Conservation (phyloP, 1,140 invertebrate species). For the Pseudomyrmex concolor region DNA sequence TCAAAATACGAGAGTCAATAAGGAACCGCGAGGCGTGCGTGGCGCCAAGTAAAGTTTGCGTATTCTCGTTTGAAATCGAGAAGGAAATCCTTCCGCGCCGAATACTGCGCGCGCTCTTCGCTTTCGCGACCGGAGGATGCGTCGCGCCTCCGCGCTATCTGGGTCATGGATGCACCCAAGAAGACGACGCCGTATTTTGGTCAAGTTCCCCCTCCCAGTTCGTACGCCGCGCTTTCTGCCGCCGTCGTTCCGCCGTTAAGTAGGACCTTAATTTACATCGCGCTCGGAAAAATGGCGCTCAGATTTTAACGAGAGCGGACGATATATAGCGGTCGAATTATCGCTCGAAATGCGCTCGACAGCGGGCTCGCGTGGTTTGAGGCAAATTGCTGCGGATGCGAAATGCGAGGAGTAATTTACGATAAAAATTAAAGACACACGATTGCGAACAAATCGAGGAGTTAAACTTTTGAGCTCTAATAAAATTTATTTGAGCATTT, state of each 20-base stretch:
- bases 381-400: background rate
- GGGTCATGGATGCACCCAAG: conserved; percentile 67
- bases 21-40: conserved; percentile 2
- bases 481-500: conserved; percentile 15
- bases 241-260: conserved; percentile 17
- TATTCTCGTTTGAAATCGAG: conserved; percentile 17
- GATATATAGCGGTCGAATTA: conserved; percentile 7
- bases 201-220: background rate
- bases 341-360: conserved; percentile 8
- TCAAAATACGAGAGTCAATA: conserved; percentile 44
- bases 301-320: conserved; percentile 7
- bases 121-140: conserved; percentile 65
- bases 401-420: conserved; percentile 6
- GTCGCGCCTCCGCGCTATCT: conserved; percentile 54
- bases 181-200: conserved; percentile 64
- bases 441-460: background rate
- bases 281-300: conserved; percentile 37
- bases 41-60: background rate
- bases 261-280: conserved; percentile 47
- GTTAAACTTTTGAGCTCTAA: background rate
- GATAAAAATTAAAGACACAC: conserved; percentile 5
- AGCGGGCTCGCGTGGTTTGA: background rate
- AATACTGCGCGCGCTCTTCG: background rate
- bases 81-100: conserved; percentile 55
- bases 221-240: background rate